Evolutionary conservation across 2,888 invertebrate genomes (phyloP).

Genomic region (Pseudoips prasinana): DNA sequence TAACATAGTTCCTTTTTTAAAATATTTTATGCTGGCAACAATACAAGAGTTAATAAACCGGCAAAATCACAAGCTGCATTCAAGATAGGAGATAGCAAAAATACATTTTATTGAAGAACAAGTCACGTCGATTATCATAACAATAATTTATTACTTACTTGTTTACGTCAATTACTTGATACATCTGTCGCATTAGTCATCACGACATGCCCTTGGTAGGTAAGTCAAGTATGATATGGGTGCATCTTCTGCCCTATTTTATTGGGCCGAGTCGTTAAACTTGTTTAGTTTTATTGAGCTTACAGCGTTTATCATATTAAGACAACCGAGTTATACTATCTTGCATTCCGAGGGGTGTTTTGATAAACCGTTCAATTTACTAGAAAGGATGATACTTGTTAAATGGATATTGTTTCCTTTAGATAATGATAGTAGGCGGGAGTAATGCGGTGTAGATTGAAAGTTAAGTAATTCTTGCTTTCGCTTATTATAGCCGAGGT

Average conservation of each 20-base stretch:
- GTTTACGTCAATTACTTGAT: slow-evolving; percentile 55
- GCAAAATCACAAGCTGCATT: slow-evolving; percentile 14
- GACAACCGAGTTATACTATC: slow-evolving; percentile 59
- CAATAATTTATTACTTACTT: slow-evolving; percentile 48
- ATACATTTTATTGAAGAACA: slow-evolving; percentile 33
- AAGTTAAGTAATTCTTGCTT: slow-evolving; percentile 24
- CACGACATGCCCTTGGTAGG: slow-evolving; percentile 23
- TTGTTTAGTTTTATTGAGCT: slow-evolving; percentile 75
- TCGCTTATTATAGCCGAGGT: slow-evolving; percentile 14
- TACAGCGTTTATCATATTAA: slow-evolving; percentile 75
- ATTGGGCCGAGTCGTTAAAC: slow-evolving; percentile 65
- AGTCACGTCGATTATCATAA: slow-evolving; percentile 42
- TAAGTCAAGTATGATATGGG: slow-evolving; percentile 1
- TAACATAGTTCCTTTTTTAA: slow-evolving; percentile 7
- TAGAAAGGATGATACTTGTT: slow-evolving; percentile 38
- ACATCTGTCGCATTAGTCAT: slow-evolving; percentile 53
- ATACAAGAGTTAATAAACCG: slow-evolving; percentile 30
- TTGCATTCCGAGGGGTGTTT: slow-evolving; percentile 56
- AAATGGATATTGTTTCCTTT: slow-evolving; percentile 25
- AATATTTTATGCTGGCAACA: slow-evolving; percentile 29
- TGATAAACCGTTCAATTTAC: slow-evolving; percentile 62
- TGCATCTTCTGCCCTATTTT: slow-evolving; percentile 24
- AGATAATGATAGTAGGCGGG: slow-evolving; percentile 18
- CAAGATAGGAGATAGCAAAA: slow-evolving; percentile 30
- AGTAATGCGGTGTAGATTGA: slow-evolving; percentile 14